Evolutionary conservation across 2,888 invertebrate genomes (phyloP).

Genomic region (Eupelmus urozonus): DNA sequence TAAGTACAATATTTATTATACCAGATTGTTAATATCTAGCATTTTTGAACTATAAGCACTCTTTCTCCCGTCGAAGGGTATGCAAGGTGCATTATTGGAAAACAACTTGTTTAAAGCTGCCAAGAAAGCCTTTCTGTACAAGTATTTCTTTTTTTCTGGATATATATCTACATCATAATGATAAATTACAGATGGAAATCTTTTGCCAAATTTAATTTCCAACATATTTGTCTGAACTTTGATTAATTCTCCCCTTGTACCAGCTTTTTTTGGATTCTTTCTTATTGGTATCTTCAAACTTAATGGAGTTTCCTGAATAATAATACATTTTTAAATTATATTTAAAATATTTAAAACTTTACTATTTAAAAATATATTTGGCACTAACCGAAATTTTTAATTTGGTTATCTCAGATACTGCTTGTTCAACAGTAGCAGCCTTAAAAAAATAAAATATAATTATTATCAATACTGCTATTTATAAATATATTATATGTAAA

Average conservation of each 20-base stretch:
- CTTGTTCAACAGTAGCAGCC: no score
- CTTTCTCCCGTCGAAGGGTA: conserved; percentile 86
- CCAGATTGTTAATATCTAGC: conserved; percentile 74
- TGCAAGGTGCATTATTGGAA: no score
- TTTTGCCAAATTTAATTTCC: conserved; percentile 75
- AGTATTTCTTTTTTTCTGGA: conserved; percentile 85
- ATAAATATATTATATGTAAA: no score
- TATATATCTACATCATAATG: conserved; percentile 91
- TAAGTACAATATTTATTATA: no score
- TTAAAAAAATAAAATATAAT: no score
- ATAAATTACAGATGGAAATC: conserved; percentile 79
- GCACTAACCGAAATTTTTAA: no score
- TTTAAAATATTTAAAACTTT: no score
- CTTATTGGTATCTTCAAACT: conserved; percentile 68
- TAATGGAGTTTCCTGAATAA: neutral
- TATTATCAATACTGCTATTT: no score
- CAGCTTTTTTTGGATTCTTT: conserved; percentile 65
- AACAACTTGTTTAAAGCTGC: no score
- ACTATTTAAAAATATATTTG: no score
- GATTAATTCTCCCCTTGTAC: conserved; percentile 76
- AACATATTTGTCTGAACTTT: conserved; percentile 83
- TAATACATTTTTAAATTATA: no score
- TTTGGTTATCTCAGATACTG: no score
- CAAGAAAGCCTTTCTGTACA: conserved; percentile 70
- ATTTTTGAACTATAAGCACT: conserved; percentile 81